Evolutionary conservation across 2,888 invertebrate species (phyloP), one percentile per base, ranked within the genome.

Genomic region (Cantharis rustica): DNA sequence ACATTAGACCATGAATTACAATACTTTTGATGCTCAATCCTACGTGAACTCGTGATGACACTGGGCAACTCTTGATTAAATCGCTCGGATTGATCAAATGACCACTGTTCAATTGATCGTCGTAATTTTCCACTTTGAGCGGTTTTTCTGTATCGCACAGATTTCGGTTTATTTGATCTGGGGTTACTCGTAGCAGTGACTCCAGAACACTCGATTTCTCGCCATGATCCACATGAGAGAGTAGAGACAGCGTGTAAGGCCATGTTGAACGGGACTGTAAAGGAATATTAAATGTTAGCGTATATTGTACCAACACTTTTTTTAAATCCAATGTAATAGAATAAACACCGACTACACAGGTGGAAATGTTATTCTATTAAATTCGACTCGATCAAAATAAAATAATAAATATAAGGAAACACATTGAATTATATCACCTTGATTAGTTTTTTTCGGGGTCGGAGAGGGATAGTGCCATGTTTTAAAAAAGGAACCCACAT

Each of bases 191-290:
- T 10, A 71, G 62, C 15, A 71, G 68, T 47, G 23, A 11, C 68
- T 20, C 68, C 64, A 69, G 27, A 5, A 62, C 11, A 61, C 47
- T 69, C 64, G 76, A 83, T 86, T 88, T 89, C 89, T 89, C 89
- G 89, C 87, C 88, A 89, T 85, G 89, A 88, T 85, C 87, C 87
- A 85, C 86, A 87, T 81, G 86, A 83, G 82, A 86, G 83, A 83
- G 85, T 81, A 79, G 84, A 81, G 81, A 84, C 84, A 82, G 83
- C 80, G 82, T 82, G 80, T 83, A 74, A 68, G 80, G 84, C 86
- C 87, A 87, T 87, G 81, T 83, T 84, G 84, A 84, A 85, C 84
- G 84, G 83, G 84, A 84, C 86, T 87, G 85, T 66, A 82, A 83
- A 70, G 66, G 69, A 61, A 78, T 20, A 4, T 2, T 9, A 20